Percentiles rank a stretch among this genome's conserved stretches.
Conservation (phyloP, 2,113 vertebrate species). For the Haemorhous mexicanus region DNA sequence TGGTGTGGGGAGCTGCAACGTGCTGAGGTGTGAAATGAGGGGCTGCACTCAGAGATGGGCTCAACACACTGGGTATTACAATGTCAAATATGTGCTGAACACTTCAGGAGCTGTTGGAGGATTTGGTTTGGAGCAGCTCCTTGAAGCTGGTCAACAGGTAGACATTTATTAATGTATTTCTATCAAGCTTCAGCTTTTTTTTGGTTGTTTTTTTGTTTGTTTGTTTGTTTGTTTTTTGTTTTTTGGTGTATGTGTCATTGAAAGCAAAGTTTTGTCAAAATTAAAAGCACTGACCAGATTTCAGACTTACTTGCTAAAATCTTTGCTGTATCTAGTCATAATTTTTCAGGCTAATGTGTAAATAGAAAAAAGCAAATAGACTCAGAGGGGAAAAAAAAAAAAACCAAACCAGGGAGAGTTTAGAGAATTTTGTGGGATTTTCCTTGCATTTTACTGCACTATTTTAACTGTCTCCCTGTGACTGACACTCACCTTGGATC, state of each 20-base stretch:
- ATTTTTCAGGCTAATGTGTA: not conserved
- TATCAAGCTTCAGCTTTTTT: not conserved
- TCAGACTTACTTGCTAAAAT: not conserved
- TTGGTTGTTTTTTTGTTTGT: not conserved
- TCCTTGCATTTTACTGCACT: not conserved
- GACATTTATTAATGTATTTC: not conserved
- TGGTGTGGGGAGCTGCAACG: not conserved
- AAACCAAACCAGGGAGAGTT: not conserved
- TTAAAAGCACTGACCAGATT: not conserved
- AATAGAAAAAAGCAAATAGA: not conserved
- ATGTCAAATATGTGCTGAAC: not conserved
- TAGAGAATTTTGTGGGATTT: not conserved
- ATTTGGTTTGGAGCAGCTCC: not conserved
- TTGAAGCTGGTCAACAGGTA: rapidly evolving
- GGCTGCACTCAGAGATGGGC: not conserved
- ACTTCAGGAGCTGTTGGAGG: rapidly evolving
- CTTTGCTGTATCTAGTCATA: rapidly evolving
- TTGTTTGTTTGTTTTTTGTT: too few relatives aligned
- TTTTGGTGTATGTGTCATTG: not conserved
- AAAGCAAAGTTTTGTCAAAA: not conserved
- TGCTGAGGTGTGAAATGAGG: not conserved
- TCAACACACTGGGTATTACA: rapidly evolving
- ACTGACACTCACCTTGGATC: not conserved
- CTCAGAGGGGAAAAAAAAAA: not conserved
- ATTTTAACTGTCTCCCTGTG: not conserved